Evolutionary conservation across 2,113 vertebrate species (phyloP), one percentile per base, ranked within the genome.

Genomic region (Piprites chloris): DNA sequence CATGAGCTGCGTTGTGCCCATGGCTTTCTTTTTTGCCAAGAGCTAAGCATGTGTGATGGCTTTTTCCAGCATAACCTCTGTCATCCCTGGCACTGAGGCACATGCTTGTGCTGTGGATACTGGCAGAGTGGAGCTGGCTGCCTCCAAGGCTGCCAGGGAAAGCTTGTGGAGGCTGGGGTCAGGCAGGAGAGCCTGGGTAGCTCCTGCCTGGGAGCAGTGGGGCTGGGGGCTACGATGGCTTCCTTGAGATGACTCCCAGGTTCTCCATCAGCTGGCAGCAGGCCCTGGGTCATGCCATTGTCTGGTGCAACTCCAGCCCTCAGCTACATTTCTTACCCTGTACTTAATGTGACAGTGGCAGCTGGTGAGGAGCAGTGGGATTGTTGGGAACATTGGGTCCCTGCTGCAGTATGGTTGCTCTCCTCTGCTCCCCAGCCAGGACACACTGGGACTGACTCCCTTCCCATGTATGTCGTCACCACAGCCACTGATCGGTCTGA

Each of bases 81-180:
- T 9, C 59, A 74, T 63, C 68, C 69, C 39, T 0, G 0, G 63
- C 37, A 35, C 41, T 0, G 3, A 69, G 55, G 62, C 12, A 33
- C 10, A 2, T 11, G 37, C 63, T 37, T 26, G 17, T 26, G 23
- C 26, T 65, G 28, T 5, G 30, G 66, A 5, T 72, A 8, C 28
- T 7, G 1, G 33, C 2, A 3, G 58, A 33, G 17, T n/a, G 33
- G 32, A 80, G 42, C 84, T 71, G 69, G 28, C 47, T 62, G 24
- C 58, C 42, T 72, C 63, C 30, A 23, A 5, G 8, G 17, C 55
- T 56, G 30, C 61, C 22, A 12, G 5, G 7, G 55, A 50, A 74
- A 18, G 32, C n/a, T 35, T 12, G n/a, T 32, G 72, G 37, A 0
- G 5, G 20, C 55, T 78, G 71, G 44, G 30, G 14, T 74, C 28